Conservation (phyloP, 2,797 vertebrate species). For the Epinephelus coioides region DNA sequence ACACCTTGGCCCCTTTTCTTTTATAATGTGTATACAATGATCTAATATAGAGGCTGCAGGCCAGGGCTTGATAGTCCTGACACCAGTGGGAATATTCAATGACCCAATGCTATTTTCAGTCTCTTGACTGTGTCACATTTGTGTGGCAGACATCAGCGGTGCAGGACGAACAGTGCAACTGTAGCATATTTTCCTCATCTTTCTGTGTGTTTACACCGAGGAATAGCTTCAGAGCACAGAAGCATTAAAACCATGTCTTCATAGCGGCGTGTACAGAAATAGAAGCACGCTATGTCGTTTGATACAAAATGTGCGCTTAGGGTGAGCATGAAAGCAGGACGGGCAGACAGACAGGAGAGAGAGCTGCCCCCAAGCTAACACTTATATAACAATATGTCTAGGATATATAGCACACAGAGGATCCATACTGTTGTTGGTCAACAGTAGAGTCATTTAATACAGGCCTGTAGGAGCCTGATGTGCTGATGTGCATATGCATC, state of each 20-base stretch:
- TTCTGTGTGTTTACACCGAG: slow-evolving; percentile 67
- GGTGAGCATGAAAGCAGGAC: slow-evolving; percentile 71
- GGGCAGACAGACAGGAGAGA: slow-evolving; percentile 72
- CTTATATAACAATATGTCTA: slow-evolving; percentile 83
- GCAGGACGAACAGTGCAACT: slow-evolving; percentile 31
- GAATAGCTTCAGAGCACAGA: slow-evolving; percentile 62
- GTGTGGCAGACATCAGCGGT: slow-evolving; percentile 37
- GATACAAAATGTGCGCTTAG: slow-evolving; percentile 69
- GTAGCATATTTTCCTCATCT: slow-evolving; percentile 65
- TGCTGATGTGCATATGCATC: slow-evolving; percentile 81
- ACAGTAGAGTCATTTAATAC: slow-evolving; percentile 80
- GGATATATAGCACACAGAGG: slow-evolving; percentile 80
- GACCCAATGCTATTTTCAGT: slow-evolving; percentile 59
- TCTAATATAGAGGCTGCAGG: slow-evolving; percentile 73
- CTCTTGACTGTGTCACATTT: slow-evolving; percentile 68
- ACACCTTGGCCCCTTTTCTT: slow-evolving; percentile 75
- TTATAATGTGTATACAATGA: slow-evolving; percentile 82
- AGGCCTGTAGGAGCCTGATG: slow-evolving; percentile 74
- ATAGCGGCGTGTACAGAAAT: slow-evolving; percentile 72
- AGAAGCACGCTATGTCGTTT: slow-evolving; percentile 75
- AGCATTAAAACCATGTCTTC: slow-evolving; percentile 74
- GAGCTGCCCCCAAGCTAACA: slow-evolving; percentile 80
- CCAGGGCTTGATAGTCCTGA: slow-evolving; percentile 60
- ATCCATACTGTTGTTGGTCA: slow-evolving; percentile 79
- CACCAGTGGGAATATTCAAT: slow-evolving; percentile 68